These are phyloP conservation scores for Stichodactyla mertensii DNA, from an alignment of 64 coral and sea anemone species.

Conservation along the genomic window DNA sequence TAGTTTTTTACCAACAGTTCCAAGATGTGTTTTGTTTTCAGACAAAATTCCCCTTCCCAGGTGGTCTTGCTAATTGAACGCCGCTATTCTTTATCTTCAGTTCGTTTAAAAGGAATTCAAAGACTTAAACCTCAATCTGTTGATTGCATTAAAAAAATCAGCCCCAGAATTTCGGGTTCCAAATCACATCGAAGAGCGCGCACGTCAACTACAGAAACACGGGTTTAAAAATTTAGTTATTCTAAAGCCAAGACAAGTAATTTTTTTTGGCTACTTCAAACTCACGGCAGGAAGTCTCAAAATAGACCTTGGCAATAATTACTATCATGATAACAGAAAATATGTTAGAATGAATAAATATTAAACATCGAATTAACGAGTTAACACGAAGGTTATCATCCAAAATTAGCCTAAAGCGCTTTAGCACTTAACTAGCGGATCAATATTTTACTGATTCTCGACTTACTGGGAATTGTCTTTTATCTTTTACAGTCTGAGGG, in stretches of 20 bases:
- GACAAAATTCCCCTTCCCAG: not conserved
- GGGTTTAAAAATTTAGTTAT: not conserved
- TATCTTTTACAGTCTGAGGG: not conserved
- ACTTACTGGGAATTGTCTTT: not conserved
- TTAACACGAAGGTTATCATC: constrained; percentile 9
- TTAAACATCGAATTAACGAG: not conserved
- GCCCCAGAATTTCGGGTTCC: not conserved
- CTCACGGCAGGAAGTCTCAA: not conserved
- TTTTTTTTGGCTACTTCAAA: not conserved
- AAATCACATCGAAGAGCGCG: not conserved
- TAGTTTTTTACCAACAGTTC: not conserved
- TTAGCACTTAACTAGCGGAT: not conserved
- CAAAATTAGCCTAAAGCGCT: constrained; percentile 2
- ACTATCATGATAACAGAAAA: not conserved
- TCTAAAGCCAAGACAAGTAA: not conserved
- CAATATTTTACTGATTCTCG: not conserved
- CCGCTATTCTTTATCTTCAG: not conserved
- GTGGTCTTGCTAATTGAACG: constrained; percentile 2
- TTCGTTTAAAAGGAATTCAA: not conserved
- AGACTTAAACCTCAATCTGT: not conserved
- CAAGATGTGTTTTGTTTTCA: not conserved
- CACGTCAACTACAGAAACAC: not conserved
- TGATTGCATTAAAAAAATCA: not conserved
- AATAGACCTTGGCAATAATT: not conserved
- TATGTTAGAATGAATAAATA: constrained; percentile 4